A percentile compares a stretch with the other conserved stretches of the same genome.
Evolutionary conservation across 2,797 vertebrate species (phyloP).

Genomic region (Trachops cirrhosus): DNA sequence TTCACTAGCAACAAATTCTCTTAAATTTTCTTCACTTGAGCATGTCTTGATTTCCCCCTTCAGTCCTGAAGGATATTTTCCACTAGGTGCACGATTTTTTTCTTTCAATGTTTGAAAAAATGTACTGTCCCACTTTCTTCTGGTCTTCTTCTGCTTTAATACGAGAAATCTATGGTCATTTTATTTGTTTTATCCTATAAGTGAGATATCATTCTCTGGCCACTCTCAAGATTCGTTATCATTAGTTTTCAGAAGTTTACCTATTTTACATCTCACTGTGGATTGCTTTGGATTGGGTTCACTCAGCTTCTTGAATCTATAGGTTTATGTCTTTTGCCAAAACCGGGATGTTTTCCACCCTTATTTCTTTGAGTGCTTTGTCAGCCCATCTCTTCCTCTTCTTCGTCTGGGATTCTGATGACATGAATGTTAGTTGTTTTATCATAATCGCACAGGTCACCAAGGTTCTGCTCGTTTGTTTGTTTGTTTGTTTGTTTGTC

Average conservation of each 20-base stretch:
- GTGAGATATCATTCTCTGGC: not conserved
- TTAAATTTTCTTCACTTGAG: not conserved
- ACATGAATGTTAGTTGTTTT: not conserved
- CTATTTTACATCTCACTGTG: not conserved
- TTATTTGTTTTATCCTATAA: not conserved
- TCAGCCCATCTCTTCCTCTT: not conserved
- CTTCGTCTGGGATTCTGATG: not conserved
- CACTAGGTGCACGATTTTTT: not conserved
- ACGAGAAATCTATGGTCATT: not conserved
- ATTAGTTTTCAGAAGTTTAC: not conserved
- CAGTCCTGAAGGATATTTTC: not conserved
- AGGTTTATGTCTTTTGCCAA: not conserved
- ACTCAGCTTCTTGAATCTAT: not conserved
- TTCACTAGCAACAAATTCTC: not conserved
- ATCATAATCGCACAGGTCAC: not conserved
- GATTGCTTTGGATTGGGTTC: not conserved
- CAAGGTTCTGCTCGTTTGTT: not conserved
- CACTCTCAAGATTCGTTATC: not conserved
- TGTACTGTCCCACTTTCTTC: not conserved
- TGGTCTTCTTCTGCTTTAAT: not conserved
- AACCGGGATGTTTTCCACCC: not conserved
- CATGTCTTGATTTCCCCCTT: not conserved
- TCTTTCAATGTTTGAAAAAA: not conserved
- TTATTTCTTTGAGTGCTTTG: not conserved
- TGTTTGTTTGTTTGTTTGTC: not conserved